Evolutionary conservation across 2,888 invertebrate genomes (phyloP), one percentile per base, ranked within the genome.

Genomic region (Epicampocera succincta): DNA sequence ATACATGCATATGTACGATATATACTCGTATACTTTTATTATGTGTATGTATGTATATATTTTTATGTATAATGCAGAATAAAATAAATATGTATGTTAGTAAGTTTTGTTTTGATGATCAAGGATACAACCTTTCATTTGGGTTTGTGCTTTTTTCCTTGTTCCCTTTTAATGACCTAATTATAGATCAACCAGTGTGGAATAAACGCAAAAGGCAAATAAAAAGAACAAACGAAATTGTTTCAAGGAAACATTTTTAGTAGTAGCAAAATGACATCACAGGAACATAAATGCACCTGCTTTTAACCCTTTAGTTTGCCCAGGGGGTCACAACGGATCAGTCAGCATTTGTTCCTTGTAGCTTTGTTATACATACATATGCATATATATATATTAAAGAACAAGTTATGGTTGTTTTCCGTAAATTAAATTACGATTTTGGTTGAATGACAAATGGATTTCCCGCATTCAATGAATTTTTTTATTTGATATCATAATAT

Each of bases 151-250:
- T 61, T 77, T 71, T 60, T 56, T 72, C 42, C 61, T 72, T 54
- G 12, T 78, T 65, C 56, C 52, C 54, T 61, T 68, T 72, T 76
- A 76, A 78, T 83, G 79, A 83, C 83, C 83, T 83, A 79, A 79
- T 79, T 79, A 83, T 79, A 83, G 79, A 82, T 71, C 74, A 74
- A 75, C 48, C 19, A 54, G 29, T 9, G 13, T 12, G 19, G 52
- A 75, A 63, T 52, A 33, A 78, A 54, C n/a, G 69, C 11, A 61
- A 75, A 58, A 63, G 25, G 33, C 21, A 58, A 50, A 69, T 3
- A 52, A 60, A 54, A 69, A 50, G 19, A 60, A 33, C 25, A 52
- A 61, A 73, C 33, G 50, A 12, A 12, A 33, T 3, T 19, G 33
- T 44, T 19, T 52, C n/a, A 38, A 56, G 56, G 46, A 65, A 48